Evolutionary conservation across 2,113 vertebrate species (phyloP).

Genomic region (Microtus oregoni): DNA sequence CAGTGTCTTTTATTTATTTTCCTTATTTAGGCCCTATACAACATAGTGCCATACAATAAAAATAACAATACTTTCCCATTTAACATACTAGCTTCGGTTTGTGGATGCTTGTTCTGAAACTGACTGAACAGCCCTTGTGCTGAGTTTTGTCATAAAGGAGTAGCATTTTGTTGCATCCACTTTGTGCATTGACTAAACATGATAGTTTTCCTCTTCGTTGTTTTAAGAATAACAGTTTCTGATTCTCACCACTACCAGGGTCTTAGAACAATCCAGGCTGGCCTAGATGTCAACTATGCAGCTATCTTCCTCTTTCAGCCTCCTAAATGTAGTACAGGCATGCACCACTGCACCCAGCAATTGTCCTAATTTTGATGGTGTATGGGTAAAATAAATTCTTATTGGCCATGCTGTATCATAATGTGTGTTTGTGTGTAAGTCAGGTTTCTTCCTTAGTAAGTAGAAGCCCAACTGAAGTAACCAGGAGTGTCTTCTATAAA

Average conservation of each 20-base stretch:
- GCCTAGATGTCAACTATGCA: neutral
- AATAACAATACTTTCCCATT: neutral
- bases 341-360: neutral
- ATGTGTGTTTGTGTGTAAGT: neutral
- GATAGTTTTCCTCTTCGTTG: neutral
- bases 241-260: neutral
- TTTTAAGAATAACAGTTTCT: conserved; percentile 12
- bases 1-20: neutral
- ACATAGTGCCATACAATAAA: neutral
- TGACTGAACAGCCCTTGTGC: neutral
- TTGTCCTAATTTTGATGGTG: neutral
- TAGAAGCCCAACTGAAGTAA: neutral
- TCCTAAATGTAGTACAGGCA: neutral
- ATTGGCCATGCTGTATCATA: neutral
- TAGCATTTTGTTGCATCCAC: neutral
- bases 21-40: neutral
- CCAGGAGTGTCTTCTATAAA: neutral
- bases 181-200: neutral
- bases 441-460: conserved; percentile 17
- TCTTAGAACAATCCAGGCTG: neutral
- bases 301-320: neutral
- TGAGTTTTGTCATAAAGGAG: neutral
- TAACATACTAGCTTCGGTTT: conserved; percentile 16
- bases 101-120: neutral
- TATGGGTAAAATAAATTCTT: neutral